Evolutionary conservation across 2,113 vertebrate species (phyloP), one percentile per base, ranked within the genome.

Genomic region (Carassius gibelio): DNA sequence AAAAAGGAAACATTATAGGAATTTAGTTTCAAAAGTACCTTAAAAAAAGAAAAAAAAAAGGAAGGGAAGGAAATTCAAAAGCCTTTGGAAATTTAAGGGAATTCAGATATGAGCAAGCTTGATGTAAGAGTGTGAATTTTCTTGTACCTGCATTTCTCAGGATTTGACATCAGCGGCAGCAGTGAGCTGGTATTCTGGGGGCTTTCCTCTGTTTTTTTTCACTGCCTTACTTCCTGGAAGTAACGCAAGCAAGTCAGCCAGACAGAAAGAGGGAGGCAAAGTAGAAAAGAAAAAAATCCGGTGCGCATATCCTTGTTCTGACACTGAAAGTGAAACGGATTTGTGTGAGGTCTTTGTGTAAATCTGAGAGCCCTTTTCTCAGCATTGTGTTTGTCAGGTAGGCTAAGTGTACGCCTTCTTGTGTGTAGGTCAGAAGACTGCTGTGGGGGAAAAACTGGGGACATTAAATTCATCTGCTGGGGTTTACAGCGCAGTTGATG

Each of bases 201-300:
- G 92, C 92, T 95, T 95, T 95, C 95, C 95, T 95, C 75, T 2
- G 17, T 86, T 86, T 84, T 89, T 42, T 90, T 89, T 88, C 81
- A 84, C 82, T 85, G 84, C 87, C 17, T 88, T 86, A 91, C 93
- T 95, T 95, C 93, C 95, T 92, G 94, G 95, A 95, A 95, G 94
- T 94, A 92, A 92, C 88, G 89, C 72, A 85, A n/a, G 52, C 77
- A 45, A 85, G 79, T n/a, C 85, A 75, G 88, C 64, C 48, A 87
- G 84, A 48, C 17, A 7, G 59, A 34, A 75, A 42, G 72, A 79
- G 84, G 80, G 79, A 23, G 76, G 55, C 34, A 64, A 61, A 82
- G 45, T 71, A 71, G 30, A 69, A 38, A 69, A 69, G 21, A 42
- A 71, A 36, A 62, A 82, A 81, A 64, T 26, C n/a, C 17, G 9